Evolutionary conservation across 2,113 vertebrate species (phyloP), one percentile per base, ranked within the genome.

Genomic region (Morone chrysops): DNA sequence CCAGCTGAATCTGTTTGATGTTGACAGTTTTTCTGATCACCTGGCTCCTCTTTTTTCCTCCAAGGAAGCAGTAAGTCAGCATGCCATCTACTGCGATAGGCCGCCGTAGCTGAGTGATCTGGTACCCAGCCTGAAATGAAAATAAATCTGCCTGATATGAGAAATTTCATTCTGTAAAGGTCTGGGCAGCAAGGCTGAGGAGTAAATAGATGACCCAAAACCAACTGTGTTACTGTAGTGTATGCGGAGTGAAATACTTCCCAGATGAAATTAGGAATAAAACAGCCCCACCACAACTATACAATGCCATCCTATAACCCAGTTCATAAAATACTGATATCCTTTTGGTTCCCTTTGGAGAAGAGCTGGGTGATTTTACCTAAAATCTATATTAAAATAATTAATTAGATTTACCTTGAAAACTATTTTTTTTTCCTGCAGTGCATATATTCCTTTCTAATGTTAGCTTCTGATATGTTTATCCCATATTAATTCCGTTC

Each of bases 1-100:
- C 98, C 94, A 99, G 90, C 92, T 99, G 98, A 88, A 99, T 97
- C 95, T 99, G 98, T 88, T 96, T 98, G 86, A 99, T 95, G 59
- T 91, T 94, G 66, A 96, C 97, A 0, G 84, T 96, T 93, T 94
- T 98, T 76, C 91, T 95, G 78, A 95, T 77, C 89, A 97, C 87
- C 82, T 96, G 94, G 86, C 75, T 95, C 82, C 65, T 93, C 78
- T 93, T 96, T 59, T 82, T 93, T 70, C 95, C 96, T 61, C 76
- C 73, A 45, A 92, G 92, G 83, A 96, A 20, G 83, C 92, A 94
- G 92, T 97, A 99, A 0, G 83, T 92, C 83, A 99, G 89, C 54
- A 61, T 81, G 65, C 98, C 98, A 8, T 96, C 95, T 59, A 97
- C 96, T 0, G 98, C 99, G 3, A 99, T 94, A 16, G 99, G 97